Evolutionary conservation across 2,888 invertebrate species (phyloP).

Genomic region (Lamellibrachia columna): DNA sequence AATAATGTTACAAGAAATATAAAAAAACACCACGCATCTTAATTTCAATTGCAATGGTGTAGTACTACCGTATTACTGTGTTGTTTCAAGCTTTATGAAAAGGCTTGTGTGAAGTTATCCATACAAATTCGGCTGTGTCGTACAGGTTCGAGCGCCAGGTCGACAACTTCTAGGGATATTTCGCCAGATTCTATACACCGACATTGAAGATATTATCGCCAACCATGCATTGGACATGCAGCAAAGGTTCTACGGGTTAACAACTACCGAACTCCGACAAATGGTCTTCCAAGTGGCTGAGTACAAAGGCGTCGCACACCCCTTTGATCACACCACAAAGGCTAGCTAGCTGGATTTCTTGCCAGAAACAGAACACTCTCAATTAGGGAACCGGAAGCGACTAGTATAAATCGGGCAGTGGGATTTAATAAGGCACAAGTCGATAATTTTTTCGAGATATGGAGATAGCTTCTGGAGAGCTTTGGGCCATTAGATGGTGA

Average conservation of each 20-base stretch:
- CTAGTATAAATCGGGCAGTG: neutral
- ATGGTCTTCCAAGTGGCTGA: neutral
- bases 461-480: neutral
- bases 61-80: neutral
- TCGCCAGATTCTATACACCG: neutral
- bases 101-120: neutral
- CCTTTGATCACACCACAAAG: no score
- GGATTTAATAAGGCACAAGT: neutral
- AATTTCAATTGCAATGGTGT: neutral
- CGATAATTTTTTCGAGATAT: neutral
- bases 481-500: neutral
- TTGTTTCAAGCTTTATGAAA: neutral
- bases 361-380: no score
- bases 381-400: no score
- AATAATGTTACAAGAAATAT: neutral
- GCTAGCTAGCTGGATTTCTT: neutral
- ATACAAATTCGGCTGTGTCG: neutral
- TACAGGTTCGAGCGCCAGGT: neutral
- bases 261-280: neutral
- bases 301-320: neutral
- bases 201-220: neutral
- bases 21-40: neutral
- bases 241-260: neutral
- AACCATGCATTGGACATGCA: neutral
- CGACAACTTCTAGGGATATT: neutral